Conservation (phyloP, 2,888 invertebrate genomes). For the Tenthredo livida region DNA sequence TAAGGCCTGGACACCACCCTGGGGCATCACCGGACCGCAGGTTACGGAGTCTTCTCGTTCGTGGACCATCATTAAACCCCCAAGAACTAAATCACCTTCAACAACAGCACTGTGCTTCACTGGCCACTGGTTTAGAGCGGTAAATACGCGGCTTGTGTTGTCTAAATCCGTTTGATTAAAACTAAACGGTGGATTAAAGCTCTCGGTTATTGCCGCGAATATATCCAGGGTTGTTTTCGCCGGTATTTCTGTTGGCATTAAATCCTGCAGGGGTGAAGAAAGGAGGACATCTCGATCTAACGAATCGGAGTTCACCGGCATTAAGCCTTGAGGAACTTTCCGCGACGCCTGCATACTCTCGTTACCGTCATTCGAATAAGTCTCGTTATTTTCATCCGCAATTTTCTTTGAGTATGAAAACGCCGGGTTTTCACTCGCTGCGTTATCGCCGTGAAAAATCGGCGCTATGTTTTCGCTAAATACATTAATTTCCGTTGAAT, state of each 20-base stretch:
- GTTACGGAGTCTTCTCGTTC: slow-evolving; percentile 89
- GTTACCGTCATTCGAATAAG: slow-evolving; percentile 1
- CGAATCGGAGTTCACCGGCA: not conserved
- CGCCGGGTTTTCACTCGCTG: not conserved
- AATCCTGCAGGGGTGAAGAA: not conserved
- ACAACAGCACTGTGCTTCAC: slow-evolving; percentile 90
- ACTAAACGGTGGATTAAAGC: not conserved
- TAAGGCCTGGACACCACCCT: slow-evolving; percentile 91
- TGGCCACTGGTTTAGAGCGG: slow-evolving; percentile 82
- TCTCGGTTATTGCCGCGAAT: not conserved
- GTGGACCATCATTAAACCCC: slow-evolving; percentile 96
- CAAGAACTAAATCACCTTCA: slow-evolving; percentile 90
- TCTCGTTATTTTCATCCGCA: not conserved
- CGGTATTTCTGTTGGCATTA: slow-evolving; percentile 15
- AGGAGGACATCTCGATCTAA: not conserved
- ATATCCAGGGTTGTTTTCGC: not conserved
- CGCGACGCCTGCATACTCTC: not conserved
- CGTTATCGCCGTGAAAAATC: not conserved
- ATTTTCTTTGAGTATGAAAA: not conserved
- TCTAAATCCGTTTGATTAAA: slow-evolving; percentile 57
- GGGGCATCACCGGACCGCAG: slow-evolving; percentile 94
- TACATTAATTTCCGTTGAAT: slow-evolving; percentile 33
- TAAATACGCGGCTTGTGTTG: slow-evolving; percentile 55
- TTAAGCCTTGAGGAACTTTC: not conserved
- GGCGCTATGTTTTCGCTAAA: not conserved